These are phyloP conservation scores for Euplexia lucipara DNA, from an alignment of 2,888 invertebrate species.

Conservation along the genomic window DNA sequence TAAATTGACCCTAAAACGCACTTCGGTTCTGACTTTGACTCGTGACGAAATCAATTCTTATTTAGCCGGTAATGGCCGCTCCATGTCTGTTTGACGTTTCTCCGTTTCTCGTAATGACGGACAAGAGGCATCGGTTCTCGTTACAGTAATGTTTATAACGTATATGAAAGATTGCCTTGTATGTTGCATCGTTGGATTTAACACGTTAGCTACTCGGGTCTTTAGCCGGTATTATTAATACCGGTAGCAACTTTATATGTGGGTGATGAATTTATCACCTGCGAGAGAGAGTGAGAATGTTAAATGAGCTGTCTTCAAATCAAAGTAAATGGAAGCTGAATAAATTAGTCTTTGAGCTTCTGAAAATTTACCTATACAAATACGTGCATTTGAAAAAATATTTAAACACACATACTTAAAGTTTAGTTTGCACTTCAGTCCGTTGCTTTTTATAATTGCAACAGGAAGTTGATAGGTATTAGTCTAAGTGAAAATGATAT, in stretches of 20 bases:
- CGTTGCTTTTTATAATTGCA: too few species aligned
- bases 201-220: conserved; percentile 1
- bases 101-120: conserved; percentile 24
- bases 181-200: conserved; percentile 5
- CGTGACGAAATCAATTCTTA: conserved; percentile 32
- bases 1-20: too few species aligned
- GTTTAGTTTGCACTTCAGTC: too few species aligned
- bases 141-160: conserved; percentile 39
- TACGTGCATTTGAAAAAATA: too few species aligned
- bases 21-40: background rate
- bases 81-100: conserved; percentile 29
- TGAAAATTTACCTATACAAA: too few species aligned
- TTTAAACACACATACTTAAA: too few species aligned
- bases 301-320: conserved; percentile 1
- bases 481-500: too few species aligned
- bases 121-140: conserved; percentile 42
- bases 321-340: background rate
- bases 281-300: conserved; percentile 10
- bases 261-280: conserved; percentile 10
- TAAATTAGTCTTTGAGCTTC: background rate
- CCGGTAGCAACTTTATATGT: conserved; percentile 22
- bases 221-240: conserved; percentile 30
- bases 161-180: conserved; percentile 37
- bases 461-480: too few species aligned
- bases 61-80: conserved; percentile 43